Percentiles rank a stretch among this genome's conserved stretches.
Evolutionary conservation across 1,140 invertebrate species (phyloP).

Genomic region (Arion vulgaris): DNA sequence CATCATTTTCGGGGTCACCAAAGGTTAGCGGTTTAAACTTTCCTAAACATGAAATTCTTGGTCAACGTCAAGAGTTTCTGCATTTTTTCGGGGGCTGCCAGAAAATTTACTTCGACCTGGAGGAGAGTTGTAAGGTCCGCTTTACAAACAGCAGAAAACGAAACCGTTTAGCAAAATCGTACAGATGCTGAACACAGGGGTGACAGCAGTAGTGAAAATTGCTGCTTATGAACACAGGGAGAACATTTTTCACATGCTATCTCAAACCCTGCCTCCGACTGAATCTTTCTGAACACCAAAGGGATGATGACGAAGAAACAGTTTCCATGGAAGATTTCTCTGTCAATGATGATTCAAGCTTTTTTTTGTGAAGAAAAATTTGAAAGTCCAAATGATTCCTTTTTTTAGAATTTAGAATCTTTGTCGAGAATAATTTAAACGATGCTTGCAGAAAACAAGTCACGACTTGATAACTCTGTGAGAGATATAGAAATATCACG

Average conservation of each 20-base stretch:
- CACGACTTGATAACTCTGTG: no score
- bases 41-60: slow-evolving; percentile 28
- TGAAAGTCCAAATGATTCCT: no score
- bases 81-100: slow-evolving; percentile 25
- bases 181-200: not conserved
- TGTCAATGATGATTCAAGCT: not conserved
- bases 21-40: slow-evolving; percentile 25
- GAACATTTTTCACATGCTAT: not conserved
- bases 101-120: not conserved
- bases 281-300: no score
- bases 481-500: no score
- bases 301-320: not conserved
- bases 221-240: not conserved
- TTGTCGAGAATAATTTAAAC: no score
- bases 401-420: no score
- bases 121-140: not conserved
- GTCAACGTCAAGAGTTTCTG: slow-evolving; percentile 18
- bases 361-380: no score
- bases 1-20: slow-evolving; percentile 13
- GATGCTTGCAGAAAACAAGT: no score
- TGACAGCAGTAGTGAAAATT: not conserved
- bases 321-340: slow-evolving; percentile 17
- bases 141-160: not conserved
- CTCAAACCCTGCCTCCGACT: not conserved
- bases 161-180: not conserved